Evolutionary conservation across 2,888 invertebrate species (phyloP).

Genomic region (Beris chalybata): DNA sequence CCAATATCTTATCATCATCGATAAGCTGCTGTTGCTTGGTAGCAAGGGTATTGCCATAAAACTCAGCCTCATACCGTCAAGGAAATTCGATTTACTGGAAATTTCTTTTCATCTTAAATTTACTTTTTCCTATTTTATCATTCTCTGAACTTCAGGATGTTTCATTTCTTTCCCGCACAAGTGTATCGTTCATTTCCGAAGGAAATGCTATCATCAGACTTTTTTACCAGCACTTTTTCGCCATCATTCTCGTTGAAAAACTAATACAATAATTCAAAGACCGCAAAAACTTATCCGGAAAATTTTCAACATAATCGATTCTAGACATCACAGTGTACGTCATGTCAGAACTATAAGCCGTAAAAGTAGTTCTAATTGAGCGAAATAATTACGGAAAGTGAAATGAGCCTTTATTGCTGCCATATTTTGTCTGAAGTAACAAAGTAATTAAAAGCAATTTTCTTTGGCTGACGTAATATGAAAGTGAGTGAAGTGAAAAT

Average conservation of each 20-base stretch:
- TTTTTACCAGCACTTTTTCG: constrained; percentile 31
- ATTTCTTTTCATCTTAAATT: constrained; percentile 16
- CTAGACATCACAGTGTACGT: too few relatives aligned
- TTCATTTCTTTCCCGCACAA: constrained; percentile 25
- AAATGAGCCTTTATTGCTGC: neutral
- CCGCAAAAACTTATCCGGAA: too few relatives aligned
- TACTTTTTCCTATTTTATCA: neutral
- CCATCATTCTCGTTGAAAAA: neutral
- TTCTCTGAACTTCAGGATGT: constrained; percentile 28
- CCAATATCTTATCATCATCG: too few relatives aligned
- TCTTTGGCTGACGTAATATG: constrained; percentile 17
- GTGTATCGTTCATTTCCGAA: constrained; percentile 27
- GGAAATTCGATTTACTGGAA: constrained; percentile 22
- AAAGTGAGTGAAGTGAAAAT: constrained; percentile 19
- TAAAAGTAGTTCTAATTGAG: constrained; percentile 37
- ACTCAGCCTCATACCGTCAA: too few relatives aligned
- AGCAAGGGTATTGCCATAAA: too few relatives aligned
- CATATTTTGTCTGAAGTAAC: neutral
- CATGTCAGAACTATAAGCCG: constrained; percentile 1
- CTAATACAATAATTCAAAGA: too few relatives aligned
- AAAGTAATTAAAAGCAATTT: constrained; percentile 24
- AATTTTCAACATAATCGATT: too few relatives aligned
- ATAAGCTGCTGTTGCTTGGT: too few relatives aligned
- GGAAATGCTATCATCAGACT: constrained; percentile 34
- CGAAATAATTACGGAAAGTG: constrained; percentile 27